phyloP scores from a whole-genome alignment of 2,113 vertebrate species.

The Proterorhinus semilunaris region DNA sequence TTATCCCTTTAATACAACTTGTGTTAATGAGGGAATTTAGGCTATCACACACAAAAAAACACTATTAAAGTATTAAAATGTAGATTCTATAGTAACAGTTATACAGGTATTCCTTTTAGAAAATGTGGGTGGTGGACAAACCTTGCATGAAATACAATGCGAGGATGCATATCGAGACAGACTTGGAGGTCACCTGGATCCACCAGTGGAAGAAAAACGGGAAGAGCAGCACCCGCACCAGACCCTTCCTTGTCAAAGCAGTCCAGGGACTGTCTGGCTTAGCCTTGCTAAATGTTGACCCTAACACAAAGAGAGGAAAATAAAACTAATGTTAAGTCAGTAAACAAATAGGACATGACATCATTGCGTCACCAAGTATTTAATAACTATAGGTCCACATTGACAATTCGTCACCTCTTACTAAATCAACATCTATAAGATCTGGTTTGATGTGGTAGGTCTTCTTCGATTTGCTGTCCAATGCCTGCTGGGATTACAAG shows the following conservation, averaged over 20 bases:
- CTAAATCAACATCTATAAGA: conserved; percentile 94
- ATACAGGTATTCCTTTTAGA: not conserved
- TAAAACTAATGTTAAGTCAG: not conserved
- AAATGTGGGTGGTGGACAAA: conserved; percentile 44
- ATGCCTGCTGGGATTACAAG: conserved; percentile 72
- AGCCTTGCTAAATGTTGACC: conserved; percentile 97
- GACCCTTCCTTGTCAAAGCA: conserved; percentile 88
- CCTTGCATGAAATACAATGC: conserved; percentile 93
- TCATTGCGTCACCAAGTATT: not conserved
- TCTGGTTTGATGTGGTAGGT: conserved; percentile 90
- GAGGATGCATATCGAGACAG: conserved; percentile 88
- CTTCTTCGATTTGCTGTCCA: conserved; percentile 90
- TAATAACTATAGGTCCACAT: too few relatives aligned
- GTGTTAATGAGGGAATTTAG: not conserved
- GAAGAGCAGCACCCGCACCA: conserved; percentile 92
- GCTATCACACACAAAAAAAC: too few relatives aligned
- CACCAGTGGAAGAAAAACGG: conserved; percentile 96
- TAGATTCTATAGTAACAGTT: not conserved
- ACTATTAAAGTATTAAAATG: not conserved
- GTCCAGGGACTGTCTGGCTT: conserved; percentile 97
- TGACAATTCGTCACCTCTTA: conserved; percentile 82
- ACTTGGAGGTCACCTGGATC: conserved; percentile 93
- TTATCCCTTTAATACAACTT: not conserved
- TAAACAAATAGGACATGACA: not conserved
- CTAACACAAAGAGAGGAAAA: conserved; percentile 58